phyloP scores from a whole-genome alignment of 2,797 vertebrate species.

The Brachymystax lenok region DNA sequence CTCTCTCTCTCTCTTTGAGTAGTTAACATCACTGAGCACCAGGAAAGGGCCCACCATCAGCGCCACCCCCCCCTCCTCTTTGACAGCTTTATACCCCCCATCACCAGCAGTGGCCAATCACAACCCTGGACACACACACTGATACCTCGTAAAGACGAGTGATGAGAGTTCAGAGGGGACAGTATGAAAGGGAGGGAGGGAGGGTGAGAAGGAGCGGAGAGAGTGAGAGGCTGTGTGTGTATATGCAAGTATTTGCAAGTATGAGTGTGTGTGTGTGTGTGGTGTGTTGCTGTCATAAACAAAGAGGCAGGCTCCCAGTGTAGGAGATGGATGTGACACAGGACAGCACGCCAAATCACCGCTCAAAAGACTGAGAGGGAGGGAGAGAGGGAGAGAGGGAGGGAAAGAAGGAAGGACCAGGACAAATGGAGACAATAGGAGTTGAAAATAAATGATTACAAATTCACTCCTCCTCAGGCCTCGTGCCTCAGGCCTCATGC shows the following conservation, averaged over 20 bases:
- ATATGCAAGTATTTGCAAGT: not conserved
- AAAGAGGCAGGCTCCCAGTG: conserved; percentile 13
- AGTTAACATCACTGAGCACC: not conserved
- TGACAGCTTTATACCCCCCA: conserved; percentile 84
- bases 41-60: not conserved
- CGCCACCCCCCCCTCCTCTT: conserved; percentile 41
- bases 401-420: no score
- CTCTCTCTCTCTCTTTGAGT: no score
- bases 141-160: conserved; percentile 84
- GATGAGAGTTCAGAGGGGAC: conserved; percentile 78
- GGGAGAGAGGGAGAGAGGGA: no score
- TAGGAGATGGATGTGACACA: conserved; percentile 55
- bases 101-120: conserved; percentile 79
- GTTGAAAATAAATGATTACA: not conserved
- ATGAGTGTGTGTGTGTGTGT: not conserved
- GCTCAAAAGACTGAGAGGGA: not conserved
- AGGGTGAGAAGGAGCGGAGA: not conserved
- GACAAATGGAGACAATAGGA: no score
- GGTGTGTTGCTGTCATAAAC: conserved; percentile 52
- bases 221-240: not conserved
- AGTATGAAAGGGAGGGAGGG: not conserved
- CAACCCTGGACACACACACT: conserved; percentile 78
- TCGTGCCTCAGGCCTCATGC: no score
- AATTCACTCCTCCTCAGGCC: not conserved
- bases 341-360: conserved; percentile 11